Evolutionary conservation across 2,888 invertebrate species (phyloP), one percentile per base, ranked within the genome.

Genomic region (Drosophila tripunctata): DNA sequence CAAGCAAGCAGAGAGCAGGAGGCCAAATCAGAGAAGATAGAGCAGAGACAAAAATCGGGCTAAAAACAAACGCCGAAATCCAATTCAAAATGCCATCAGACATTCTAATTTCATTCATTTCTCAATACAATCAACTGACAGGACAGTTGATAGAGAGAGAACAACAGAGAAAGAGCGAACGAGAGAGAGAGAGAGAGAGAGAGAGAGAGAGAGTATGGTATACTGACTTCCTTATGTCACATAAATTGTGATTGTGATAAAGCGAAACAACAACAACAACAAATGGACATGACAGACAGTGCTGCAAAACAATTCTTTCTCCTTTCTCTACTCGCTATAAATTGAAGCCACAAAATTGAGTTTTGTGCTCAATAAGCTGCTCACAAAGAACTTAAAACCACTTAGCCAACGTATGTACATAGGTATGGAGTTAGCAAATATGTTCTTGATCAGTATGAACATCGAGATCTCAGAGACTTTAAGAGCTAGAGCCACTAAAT

Each of bases 21-120:
- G 27, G 38, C 30, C 30, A 15, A 27, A 8, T 30, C 12, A 30
- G 44, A 7, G 10, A 36, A 2, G 4, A 30, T n/a, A 19, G 14
- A 33, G 22, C 33, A 35, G 5, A 17, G 33, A 14, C 54, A 21
- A 14, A 6, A 15, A 17, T n/a, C 5, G 10, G 22, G 10, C 35
- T 56, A 55, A 60, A 65, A 69, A 70, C 51, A 65, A 73, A 74
- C 38, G 72, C 40, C 57, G 57, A 83, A 80, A 86, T 83, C 83
- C 81, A 82, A 85, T 82, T 85, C 81, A 79, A 83, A 82, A 76
- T 82, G 78, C 80, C 83, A 86, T 86, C 86, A 82, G 86, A 83
- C 86, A 82, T 82, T 82, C 82, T 82, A 86, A 86, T 82, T 82
- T 82, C 86, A 83, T 83, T 78, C 80, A 80, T 86, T 82, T 83